Conservation (phyloP, 2,797 vertebrate genomes). For the Spinus olivaceus region DNA sequence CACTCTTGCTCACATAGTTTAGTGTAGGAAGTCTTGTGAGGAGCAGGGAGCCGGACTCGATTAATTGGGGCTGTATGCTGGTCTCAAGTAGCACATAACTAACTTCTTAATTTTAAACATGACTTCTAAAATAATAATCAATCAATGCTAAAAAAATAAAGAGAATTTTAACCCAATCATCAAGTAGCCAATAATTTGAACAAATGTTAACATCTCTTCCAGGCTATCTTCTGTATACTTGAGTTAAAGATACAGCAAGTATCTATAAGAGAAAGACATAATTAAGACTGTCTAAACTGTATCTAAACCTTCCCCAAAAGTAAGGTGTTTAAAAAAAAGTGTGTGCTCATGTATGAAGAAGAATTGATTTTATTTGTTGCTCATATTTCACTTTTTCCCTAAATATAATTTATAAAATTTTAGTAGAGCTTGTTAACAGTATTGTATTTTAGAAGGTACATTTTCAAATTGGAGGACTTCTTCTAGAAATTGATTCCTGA, state of each 20-base stretch:
- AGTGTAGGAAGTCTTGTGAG: neutral
- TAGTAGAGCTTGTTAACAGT: neutral
- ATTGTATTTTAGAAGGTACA: neutral
- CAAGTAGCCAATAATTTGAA: neutral
- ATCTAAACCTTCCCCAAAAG: neutral
- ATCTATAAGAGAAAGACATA: neutral
- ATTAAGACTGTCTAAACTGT: neutral
- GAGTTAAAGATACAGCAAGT: neutral
- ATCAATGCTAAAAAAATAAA: neutral
- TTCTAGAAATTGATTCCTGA: neutral
- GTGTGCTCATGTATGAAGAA: neutral
- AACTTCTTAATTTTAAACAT: neutral
- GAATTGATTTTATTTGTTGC: neutral
- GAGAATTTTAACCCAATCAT: rapidly evolving
- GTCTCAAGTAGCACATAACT: neutral
- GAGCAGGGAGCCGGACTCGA: neutral
- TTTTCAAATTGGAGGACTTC: neutral
- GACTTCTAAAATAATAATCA: neutral
- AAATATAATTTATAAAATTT: neutral
- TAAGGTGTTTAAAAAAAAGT: neutral
- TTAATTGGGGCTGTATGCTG: neutral
- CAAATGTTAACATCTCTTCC: neutral
- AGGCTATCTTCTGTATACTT: neutral
- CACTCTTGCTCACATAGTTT: neutral
- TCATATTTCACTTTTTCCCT: neutral